Conservation (phyloP, 2,113 vertebrate species). For the Mixornis gularis region DNA sequence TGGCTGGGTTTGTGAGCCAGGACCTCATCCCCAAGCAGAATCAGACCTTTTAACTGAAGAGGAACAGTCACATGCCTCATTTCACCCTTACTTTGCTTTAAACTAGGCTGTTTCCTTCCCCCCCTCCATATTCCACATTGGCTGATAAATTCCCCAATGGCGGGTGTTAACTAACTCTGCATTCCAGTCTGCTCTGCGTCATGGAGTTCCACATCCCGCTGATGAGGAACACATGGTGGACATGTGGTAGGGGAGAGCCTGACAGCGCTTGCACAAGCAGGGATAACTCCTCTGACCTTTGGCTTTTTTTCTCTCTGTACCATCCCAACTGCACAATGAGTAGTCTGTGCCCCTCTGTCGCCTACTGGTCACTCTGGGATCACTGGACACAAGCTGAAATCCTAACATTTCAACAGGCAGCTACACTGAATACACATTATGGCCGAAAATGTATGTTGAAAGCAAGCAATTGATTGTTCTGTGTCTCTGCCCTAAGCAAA, state of each 20-base stretch:
- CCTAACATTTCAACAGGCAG: not conserved
- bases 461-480: not conserved
- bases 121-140: constrained; percentile 46
- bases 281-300: constrained; percentile 64
- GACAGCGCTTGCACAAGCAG: constrained; percentile 37
- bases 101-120: constrained; percentile 25
- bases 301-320: constrained; percentile 14
- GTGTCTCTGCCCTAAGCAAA: not conserved
- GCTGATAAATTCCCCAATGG: constrained; percentile 63
- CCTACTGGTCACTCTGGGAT: not conserved
- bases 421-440: not conserved
- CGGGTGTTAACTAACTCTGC: constrained; percentile 66
- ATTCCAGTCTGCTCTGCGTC: constrained; percentile 71
- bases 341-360: not conserved
- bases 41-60: constrained; percentile 36
- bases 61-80: constrained; percentile 54
- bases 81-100: constrained; percentile 56
- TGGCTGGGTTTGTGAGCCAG: not conserved
- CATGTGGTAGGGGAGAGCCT: constrained; percentile 63
- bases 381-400: not conserved
- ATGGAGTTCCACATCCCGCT: constrained; percentile 66
- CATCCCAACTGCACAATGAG: constrained; percentile 30
- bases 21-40: constrained; percentile 9
- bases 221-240: constrained; percentile 71
- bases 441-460: not conserved